Conservation (phyloP, 1,140 invertebrate genomes). For the Leptonema lineaticorne region DNA sequence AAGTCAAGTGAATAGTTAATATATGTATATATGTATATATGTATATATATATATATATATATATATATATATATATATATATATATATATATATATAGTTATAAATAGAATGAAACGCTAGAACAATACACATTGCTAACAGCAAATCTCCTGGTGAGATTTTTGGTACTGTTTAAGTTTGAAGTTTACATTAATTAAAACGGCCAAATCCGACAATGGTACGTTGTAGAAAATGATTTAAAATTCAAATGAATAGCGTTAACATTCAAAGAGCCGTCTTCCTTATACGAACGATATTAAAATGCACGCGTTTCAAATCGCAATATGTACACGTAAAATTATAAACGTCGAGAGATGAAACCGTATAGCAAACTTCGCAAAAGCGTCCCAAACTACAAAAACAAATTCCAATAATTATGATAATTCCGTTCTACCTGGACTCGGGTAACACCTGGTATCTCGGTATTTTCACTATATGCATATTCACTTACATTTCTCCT, state of each 20-base stretch:
- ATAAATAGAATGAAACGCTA: no score
- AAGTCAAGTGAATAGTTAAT: no score
- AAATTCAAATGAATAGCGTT: slow-evolving; percentile 42
- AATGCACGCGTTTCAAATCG: background rate
- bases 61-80: no score
- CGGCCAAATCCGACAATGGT: slow-evolving; percentile 35
- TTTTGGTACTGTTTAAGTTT: slow-evolving; percentile 19
- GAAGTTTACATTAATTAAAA: slow-evolving; percentile 39
- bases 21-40: no score
- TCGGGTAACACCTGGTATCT: slow-evolving; percentile 12
- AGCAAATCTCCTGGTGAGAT: no score
- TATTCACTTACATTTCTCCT: no score
- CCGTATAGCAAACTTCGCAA: slow-evolving; percentile 32
- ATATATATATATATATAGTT: no score
- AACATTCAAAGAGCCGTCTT: no score
- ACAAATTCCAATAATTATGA: slow-evolving; percentile 40
- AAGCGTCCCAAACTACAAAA: slow-evolving; percentile 30
- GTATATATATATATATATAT: no score
- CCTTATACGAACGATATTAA: slow-evolving; percentile 14
- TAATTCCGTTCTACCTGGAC: slow-evolving; percentile 29
- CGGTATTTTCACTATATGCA: no score
- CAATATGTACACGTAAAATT: background rate
- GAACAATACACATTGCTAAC: no score
- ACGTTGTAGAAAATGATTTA: slow-evolving; percentile 27
- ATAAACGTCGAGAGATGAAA: background rate